Conservation (phyloP, 2,888 invertebrate species). For the Morinoia aosen region DNA sequence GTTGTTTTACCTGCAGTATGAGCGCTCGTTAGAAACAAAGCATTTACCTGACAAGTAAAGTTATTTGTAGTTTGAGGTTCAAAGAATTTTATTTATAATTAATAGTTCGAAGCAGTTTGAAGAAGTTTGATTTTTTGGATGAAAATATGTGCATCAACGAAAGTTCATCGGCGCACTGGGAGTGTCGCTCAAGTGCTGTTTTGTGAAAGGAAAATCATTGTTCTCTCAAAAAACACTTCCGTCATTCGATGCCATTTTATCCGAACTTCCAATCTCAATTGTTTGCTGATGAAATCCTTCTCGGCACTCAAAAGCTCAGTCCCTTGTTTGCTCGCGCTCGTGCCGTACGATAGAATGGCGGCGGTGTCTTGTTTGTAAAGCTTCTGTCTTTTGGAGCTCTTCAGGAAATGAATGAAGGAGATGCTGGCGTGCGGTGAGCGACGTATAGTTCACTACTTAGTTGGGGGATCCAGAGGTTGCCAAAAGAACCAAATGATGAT, state of each 20-base stretch:
- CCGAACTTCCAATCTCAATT: constrained; percentile 23
- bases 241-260: background rate
- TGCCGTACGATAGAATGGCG: background rate
- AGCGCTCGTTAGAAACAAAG: no score
- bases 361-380: constrained; percentile 10
- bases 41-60: no score
- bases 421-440: background rate
- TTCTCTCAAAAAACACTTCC: background rate
- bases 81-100: no score
- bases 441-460: background rate
- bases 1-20: no score
- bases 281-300: constrained; percentile 33
- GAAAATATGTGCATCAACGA: no score
- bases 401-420: background rate
- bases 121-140: no score
- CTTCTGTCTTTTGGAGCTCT: background rate
- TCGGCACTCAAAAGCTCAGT: constrained; percentile 28
- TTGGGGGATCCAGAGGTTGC: background rate
- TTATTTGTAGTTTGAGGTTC: no score
- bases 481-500: background rate
- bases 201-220: background rate
- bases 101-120: no score
- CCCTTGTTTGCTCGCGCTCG: background rate
- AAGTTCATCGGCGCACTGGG: no score
- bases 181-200: background rate